Percentiles rank a stretch among this genome's conserved stretches.
phyloP scores from a whole-genome alignment of 2,113 vertebrate species.

The Tonatia bakeri region DNA sequence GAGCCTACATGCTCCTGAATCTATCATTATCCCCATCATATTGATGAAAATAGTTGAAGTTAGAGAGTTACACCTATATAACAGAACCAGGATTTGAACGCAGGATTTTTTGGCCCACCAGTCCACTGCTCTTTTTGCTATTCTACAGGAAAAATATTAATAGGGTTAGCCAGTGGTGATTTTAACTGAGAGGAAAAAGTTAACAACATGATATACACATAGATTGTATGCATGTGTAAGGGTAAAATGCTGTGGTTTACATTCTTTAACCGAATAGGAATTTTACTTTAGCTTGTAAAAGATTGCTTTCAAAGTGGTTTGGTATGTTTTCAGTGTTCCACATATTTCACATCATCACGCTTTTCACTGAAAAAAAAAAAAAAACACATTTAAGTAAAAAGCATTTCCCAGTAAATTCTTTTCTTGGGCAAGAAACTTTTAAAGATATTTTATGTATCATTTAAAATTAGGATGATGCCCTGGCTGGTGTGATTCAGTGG shows the following conservation, averaged over 20 bases:
- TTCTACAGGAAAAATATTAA: neutral
- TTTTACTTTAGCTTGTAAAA: neutral
- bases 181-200: neutral
- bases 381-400: slow-evolving; percentile 27
- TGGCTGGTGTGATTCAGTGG: no score
- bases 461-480: slow-evolving; percentile 1
- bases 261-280: neutral
- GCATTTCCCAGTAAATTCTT: slow-evolving; percentile 8
- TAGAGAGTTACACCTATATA: neutral
- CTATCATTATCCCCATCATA: neutral
- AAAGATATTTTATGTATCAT: neutral
- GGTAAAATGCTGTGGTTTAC: neutral
- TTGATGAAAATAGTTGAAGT: neutral
- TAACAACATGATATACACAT: neutral
- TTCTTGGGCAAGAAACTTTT: neutral
- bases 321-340: neutral
- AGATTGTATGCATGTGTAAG: neutral
- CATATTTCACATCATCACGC: neutral
- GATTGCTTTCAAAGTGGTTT: neutral
- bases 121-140: neutral
- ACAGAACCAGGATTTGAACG: neutral
- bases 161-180: neutral
- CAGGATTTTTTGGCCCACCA: neutral
- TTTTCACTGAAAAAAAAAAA: slow-evolving; percentile 7
- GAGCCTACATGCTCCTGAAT: neutral